Percentiles rank a stretch among this genome's conserved stretches.
These are phyloP conservation scores for Drosophila pallidifrons DNA, from an alignment of 1,140 invertebrate species.

Conservation along the genomic window DNA sequence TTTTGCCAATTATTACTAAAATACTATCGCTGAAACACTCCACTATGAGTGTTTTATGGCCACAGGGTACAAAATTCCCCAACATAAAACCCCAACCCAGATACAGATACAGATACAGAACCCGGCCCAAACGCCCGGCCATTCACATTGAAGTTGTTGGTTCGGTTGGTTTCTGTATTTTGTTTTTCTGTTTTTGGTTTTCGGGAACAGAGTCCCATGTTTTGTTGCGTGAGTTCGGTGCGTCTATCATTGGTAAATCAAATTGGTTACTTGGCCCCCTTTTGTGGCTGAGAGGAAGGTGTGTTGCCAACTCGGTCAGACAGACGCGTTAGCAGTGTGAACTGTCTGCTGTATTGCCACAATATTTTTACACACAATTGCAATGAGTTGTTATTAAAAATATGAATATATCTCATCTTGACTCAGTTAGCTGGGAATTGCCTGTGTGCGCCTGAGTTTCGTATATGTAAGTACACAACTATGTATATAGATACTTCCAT, in stretches of 20 bases:
- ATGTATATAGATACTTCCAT: background rate
- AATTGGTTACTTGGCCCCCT: constrained; percentile 53
- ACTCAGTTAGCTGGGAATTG: constrained; percentile 25
- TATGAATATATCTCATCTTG: constrained; percentile 33
- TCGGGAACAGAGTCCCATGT: constrained; percentile 10
- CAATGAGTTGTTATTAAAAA: constrained; percentile 27
- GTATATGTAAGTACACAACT: no score
- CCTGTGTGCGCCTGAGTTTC: background rate
- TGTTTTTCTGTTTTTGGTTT: constrained; percentile 3
- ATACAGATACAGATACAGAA: constrained; percentile 24
- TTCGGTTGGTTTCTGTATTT: no score
- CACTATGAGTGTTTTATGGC: background rate
- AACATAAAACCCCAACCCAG: constrained; percentile 20
- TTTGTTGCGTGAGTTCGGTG: constrained; percentile 64
- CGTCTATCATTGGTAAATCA: constrained; percentile 72
- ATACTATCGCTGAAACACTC: background rate
- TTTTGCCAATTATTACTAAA: background rate
- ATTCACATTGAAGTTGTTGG: constrained; percentile 26
- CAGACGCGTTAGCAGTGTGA: constrained; percentile 51
- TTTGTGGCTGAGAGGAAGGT: constrained; percentile 23
- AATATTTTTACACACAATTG: constrained; percentile 38
- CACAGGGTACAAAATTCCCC: constrained; percentile 17
- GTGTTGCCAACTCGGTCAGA: constrained; percentile 52
- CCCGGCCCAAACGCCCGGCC: constrained; percentile 23
- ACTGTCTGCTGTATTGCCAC: constrained; percentile 39